Evolutionary conservation across 2,888 invertebrate genomes (phyloP).

Genomic region (Troides helena): DNA sequence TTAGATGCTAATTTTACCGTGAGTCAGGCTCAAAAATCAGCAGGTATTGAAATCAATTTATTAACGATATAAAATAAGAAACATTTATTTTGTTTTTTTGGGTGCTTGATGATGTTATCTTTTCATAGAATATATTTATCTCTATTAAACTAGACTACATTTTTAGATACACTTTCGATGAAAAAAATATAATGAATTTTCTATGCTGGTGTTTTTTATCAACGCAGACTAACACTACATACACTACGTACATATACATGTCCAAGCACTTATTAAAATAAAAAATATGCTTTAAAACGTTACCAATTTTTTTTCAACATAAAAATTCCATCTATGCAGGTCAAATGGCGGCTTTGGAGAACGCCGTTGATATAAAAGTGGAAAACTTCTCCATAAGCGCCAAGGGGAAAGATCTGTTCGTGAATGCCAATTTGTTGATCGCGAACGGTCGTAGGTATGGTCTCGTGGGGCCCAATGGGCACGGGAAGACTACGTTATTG

Average conservation of each 20-base stretch:
- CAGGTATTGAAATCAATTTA: conserved; percentile 55
- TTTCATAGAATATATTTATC: too few species aligned
- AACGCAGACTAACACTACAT: too few species aligned
- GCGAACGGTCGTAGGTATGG: conserved; percentile 97
- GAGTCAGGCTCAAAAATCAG: conserved; percentile 89
- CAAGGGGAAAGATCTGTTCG: conserved; percentile 97
- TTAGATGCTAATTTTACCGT: conserved; percentile 97
- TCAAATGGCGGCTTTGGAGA: conserved; percentile 90
- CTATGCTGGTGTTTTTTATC: too few species aligned
- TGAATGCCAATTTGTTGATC: conserved; percentile 96
- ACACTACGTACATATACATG: too few species aligned
- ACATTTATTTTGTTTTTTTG: too few species aligned
- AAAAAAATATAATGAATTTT: too few species aligned
- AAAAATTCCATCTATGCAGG: conserved; percentile 48
- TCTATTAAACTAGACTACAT: too few species aligned
- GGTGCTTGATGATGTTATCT: too few species aligned
- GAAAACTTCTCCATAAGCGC: conserved; percentile 99
- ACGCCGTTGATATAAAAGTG: conserved; percentile 98
- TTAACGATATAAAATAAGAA: background rate
- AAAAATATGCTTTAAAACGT: too few species aligned
- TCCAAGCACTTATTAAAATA: too few species aligned
- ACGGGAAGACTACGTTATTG: conserved; percentile 98
- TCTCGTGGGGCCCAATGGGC: conserved; percentile 98
- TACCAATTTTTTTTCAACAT: background rate
- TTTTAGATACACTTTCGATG: too few species aligned